Evolutionary conservation across 2,797 vertebrate species (phyloP), one percentile per base, ranked within the genome.

Genomic region (Gobio occitaniae): DNA sequence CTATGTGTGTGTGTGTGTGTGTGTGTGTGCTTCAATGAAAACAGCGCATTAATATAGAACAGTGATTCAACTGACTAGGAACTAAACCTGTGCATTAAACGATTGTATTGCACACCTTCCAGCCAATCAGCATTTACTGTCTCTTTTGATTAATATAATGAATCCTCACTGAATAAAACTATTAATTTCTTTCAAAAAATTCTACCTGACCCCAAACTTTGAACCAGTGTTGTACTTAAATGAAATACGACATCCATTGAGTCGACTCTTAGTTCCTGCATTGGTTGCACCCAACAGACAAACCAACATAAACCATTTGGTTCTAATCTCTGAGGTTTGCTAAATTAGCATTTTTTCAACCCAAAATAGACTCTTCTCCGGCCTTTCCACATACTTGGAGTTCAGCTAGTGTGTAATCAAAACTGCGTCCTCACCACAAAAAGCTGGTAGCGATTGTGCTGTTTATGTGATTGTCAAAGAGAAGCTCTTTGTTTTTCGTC

Each of bases 371-470:
- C 59, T 74, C 65, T 41, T 63, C 61, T 61, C 56, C 25, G 61
- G 68, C 44, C 54, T 86, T 78, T 76, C 38, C 70, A 47, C 77
- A 74, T 80, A 41, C 41, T 86, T 77, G 5, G 52, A 56, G 44
- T 61, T 38, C 12, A 32, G 69, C 66, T 21, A 48, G 82, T 54
- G 76, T 83, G 76, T 79, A 88, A 84, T 87, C 82, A 86, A 78
- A 88, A 74, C 78, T 38, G 38, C 25, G 41, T 77, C 82, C 32
- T 79, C 21, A 13, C 76, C 84, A 48, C 84, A 6, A 12, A 80
- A 78, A 83, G 78, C 84, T 72, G 82, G 13, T 69, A 25, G 8
- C 75, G 86, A 87, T 89, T 80, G 70, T 77, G n/a, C 63, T 77
- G 54, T 68, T 65, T 75, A 52, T 71, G 68, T 80, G 84, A 87